phyloP scores from a whole-genome alignment of 2,888 invertebrate species.

The Spodoptera littoralis region DNA sequence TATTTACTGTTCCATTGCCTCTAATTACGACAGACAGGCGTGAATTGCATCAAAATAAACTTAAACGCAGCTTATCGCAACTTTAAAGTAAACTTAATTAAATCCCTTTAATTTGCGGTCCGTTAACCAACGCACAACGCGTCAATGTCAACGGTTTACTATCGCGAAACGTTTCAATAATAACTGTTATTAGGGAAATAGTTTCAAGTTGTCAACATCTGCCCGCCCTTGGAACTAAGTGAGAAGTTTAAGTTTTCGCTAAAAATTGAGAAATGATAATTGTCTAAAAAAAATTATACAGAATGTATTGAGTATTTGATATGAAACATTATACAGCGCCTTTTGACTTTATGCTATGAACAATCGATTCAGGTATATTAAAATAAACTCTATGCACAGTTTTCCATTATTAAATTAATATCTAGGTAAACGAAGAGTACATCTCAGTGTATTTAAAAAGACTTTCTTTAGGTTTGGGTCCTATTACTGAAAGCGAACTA shows the following conservation, averaged over 20 bases:
- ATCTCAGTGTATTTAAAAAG: neutral
- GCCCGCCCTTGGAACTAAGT: constrained; percentile 64
- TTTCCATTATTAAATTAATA: no score
- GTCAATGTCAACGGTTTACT: constrained; percentile 66
- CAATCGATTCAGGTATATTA: no score
- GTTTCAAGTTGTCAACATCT: constrained; percentile 62
- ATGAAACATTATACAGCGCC: no score
- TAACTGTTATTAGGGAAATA: constrained; percentile 65
- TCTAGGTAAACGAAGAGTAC: no score
- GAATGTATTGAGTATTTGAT: no score
- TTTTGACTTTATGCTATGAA: no score
- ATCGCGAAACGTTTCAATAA: constrained; percentile 50
- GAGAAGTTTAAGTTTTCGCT: constrained; percentile 59
- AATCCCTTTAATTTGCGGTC: constrained; percentile 60
- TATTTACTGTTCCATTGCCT: no score
- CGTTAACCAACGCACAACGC: constrained; percentile 47
- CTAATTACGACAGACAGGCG: no score
- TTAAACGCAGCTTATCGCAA: constrained; percentile 42
- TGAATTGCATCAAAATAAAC: constrained; percentile 23
- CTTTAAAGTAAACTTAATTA: constrained; percentile 39
- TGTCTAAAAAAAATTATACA: no score
- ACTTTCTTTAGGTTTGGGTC: neutral
- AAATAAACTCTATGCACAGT: no score
- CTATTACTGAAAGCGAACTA: neutral
- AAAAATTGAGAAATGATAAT: constrained; percentile 3